Evolutionary conservation across 2,888 invertebrate species (phyloP).

Genomic region (Drosophila monieri): DNA sequence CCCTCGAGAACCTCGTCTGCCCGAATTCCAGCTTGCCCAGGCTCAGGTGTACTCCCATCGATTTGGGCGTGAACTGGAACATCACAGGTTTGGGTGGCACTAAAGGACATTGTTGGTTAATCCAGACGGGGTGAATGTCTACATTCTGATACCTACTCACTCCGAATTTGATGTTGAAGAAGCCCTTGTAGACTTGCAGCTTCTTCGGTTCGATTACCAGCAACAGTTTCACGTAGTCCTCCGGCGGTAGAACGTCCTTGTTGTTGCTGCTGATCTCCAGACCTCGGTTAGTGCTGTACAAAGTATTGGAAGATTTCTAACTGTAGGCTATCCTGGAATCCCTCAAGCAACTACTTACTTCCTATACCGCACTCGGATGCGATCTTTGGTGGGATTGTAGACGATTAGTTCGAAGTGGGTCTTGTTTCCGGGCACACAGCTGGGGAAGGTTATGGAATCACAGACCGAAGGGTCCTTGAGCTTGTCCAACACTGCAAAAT

Average conservation of each 20-base stretch:
- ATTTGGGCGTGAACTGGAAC: constrained; percentile 58
- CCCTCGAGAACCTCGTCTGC: constrained; percentile 55
- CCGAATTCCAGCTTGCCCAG: constrained; percentile 57
- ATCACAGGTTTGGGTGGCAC: constrained; percentile 47
- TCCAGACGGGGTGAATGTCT: background rate
- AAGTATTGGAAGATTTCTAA: background rate
- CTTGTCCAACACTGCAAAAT: constrained; percentile 28
- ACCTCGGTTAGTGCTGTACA: constrained; percentile 48
- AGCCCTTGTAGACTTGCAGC: constrained; percentile 47
- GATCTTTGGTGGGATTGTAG: constrained; percentile 62
- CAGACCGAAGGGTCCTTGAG: constrained; percentile 30
- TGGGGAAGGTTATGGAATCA: constrained; percentile 49
- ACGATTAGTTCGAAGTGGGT: constrained; percentile 68
- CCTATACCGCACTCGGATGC: constrained; percentile 38
- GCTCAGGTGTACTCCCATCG: constrained; percentile 52
- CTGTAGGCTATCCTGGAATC: background rate
- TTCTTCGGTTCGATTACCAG: constrained; percentile 53
- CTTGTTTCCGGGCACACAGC: constrained; percentile 48
- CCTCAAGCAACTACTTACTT: constrained; percentile 29
- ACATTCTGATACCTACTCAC: constrained; percentile 34
- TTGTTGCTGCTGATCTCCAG: constrained; percentile 34
- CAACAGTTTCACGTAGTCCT: constrained; percentile 55
- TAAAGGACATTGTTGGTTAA: constrained; percentile 6
- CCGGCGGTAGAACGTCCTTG: constrained; percentile 12
- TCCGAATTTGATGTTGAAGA: constrained; percentile 68